Evolutionary conservation across 2,113 vertebrate species (phyloP).

Genomic region (Phaethornis superciliosus): DNA sequence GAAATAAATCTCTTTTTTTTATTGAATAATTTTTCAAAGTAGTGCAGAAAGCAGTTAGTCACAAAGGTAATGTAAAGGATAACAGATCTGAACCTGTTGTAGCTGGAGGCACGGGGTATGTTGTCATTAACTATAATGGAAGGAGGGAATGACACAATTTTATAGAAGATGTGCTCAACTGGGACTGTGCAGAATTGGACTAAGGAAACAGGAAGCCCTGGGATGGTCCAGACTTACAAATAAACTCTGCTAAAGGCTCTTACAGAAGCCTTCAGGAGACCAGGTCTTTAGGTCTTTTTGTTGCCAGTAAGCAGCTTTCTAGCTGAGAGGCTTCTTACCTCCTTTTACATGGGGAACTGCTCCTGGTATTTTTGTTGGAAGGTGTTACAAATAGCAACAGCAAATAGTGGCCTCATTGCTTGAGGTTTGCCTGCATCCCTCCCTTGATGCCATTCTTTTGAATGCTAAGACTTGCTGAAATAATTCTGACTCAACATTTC

Average conservation of each 20-base stretch:
- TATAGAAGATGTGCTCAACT: neutral
- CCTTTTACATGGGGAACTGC: neutral
- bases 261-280: neutral
- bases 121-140: neutral
- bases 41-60: neutral
- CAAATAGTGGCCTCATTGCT: neutral
- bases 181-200: neutral
- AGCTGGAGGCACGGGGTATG: neutral
- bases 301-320: neutral
- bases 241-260: neutral
- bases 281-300: neutral
- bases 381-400: neutral
- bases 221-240: neutral
- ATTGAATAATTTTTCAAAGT: neutral
- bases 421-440: neutral
- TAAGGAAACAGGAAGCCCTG: neutral
- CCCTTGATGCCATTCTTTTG: neutral
- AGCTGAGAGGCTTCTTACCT: neutral
- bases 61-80: neutral
- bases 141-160: neutral
- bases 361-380: neutral
- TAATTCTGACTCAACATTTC: neutral
- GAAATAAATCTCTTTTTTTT: slow-evolving; percentile 8
- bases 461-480: neutral
- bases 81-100: neutral